A percentile compares a stretch with the other conserved stretches of the same genome.
Evolutionary conservation across 2,888 invertebrate genomes (phyloP).

Genomic region (Eulithis prunata): DNA sequence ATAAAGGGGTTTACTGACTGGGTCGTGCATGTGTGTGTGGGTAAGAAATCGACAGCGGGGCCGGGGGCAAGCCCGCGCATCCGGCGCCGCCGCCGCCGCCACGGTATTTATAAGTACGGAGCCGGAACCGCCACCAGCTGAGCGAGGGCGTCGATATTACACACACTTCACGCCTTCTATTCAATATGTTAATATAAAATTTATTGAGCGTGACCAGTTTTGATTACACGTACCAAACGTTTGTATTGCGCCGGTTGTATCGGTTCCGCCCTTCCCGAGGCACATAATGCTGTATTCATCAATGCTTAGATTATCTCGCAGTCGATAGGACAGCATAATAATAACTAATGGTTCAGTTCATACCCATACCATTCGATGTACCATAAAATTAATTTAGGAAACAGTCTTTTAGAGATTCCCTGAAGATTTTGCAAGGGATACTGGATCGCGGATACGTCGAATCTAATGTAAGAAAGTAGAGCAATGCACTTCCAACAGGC

Average conservation of each 20-base stretch:
- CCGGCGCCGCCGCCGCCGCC: conserved; percentile 76
- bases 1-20: conserved; percentile 64
- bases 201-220: conserved; percentile 50
- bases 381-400: conserved; percentile 8
- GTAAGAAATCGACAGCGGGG: conserved; percentile 45
- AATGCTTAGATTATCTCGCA: conserved; percentile 33
- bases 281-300: conserved; percentile 38
- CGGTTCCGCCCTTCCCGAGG: conserved; percentile 40
- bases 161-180: conserved; percentile 54
- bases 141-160: conserved; percentile 60
- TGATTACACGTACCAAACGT: conserved; percentile 39
- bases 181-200: conserved; percentile 51
- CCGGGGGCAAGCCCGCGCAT: conserved; percentile 60
- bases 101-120: conserved; percentile 77
- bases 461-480: conserved; percentile 59
- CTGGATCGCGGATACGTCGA: conserved; percentile 33
- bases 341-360: conserved; percentile 8
- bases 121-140: conserved; percentile 66
- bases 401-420: conserved; percentile 10
- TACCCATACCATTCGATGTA: neutral
- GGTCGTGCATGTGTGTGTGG: conserved; percentile 48
- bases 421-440: conserved; percentile 20
- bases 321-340: conserved; percentile 11
- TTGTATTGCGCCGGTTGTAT: conserved; percentile 36
- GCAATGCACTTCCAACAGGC: conserved; percentile 69